Conservation (phyloP, 1,140 invertebrate genomes). For the Choristoneura fumiferana region DNA sequence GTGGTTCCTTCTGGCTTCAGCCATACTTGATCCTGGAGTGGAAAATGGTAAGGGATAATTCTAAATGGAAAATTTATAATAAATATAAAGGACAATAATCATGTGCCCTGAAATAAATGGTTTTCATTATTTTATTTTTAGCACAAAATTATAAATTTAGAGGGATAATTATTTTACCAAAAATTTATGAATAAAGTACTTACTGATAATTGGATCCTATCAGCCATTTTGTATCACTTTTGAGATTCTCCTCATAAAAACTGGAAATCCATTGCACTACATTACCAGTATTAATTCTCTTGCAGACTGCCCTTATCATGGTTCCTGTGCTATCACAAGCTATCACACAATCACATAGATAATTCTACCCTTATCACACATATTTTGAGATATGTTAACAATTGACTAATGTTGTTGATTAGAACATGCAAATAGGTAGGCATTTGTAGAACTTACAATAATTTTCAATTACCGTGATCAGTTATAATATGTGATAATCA, state of each 20-base stretch:
- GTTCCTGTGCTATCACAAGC: slow-evolving; percentile 54
- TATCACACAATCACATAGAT: slow-evolving; percentile 56
- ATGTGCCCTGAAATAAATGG: no score
- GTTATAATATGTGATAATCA: background rate
- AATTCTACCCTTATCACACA: slow-evolving; percentile 46
- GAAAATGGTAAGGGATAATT: no score
- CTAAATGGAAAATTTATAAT: no score
- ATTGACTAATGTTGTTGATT: slow-evolving; percentile 8
- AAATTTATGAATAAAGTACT: slow-evolving; percentile 28
- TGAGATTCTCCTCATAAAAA: slow-evolving; percentile 49
- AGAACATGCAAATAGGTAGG: background rate
- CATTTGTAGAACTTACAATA: background rate
- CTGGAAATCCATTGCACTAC: slow-evolving; percentile 33
- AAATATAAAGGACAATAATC: no score
- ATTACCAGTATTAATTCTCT: slow-evolving; percentile 36
- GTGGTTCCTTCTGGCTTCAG: slow-evolving; percentile 84
- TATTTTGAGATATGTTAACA: slow-evolving; percentile 41
- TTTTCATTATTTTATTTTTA: no score
- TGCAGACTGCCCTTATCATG: slow-evolving; percentile 56
- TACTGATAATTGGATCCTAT: slow-evolving; percentile 62
- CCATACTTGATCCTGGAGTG: slow-evolving; percentile 91
- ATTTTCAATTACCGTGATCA: background rate
- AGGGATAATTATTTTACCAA: no score
- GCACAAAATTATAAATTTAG: no score
- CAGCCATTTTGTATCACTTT: slow-evolving; percentile 54